A percentile compares a stretch with the other conserved stretches of the same genome.
Conservation (phyloP, 2,113 vertebrate species). For the Oxyura jamaicensis region DNA sequence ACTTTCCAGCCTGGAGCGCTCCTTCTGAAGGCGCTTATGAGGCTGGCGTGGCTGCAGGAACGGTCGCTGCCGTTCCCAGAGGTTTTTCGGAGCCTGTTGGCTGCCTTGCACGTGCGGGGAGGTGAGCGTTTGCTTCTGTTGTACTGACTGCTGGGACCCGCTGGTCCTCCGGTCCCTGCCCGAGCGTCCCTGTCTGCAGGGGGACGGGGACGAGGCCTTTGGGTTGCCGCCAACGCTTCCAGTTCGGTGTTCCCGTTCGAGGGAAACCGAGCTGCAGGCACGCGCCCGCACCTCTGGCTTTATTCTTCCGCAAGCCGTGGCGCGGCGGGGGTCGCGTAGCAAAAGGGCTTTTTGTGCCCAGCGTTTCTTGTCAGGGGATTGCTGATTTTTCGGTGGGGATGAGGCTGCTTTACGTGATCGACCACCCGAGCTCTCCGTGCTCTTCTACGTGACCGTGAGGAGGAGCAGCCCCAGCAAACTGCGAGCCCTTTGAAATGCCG, state of each 20-base stretch:
- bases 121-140: background rate
- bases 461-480: slow-evolving; percentile 4
- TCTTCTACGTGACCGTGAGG: background rate
- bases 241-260: background rate
- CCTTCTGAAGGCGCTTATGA: background rate
- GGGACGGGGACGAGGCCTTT: no score
- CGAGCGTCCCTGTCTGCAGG: no score
- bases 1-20: background rate
- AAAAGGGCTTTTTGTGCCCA: background rate
- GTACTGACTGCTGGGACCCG: background rate
- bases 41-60: background rate
- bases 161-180: no score
- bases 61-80: background rate
- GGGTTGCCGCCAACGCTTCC: no score
- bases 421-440: background rate
- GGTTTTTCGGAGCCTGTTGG: background rate
- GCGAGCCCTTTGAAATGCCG: background rate
- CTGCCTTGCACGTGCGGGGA: background rate
- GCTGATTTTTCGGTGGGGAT: background rate
- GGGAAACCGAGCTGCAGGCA: background rate
- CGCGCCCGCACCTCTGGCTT: background rate
- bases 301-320: background rate
- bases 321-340: background rate
- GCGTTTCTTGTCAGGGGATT: background rate
- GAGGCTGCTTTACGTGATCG: background rate